Evolutionary conservation across 2,113 vertebrate genomes (phyloP), one percentile per base, ranked within the genome.

Genomic region (Tenebrosternarchus preto): DNA sequence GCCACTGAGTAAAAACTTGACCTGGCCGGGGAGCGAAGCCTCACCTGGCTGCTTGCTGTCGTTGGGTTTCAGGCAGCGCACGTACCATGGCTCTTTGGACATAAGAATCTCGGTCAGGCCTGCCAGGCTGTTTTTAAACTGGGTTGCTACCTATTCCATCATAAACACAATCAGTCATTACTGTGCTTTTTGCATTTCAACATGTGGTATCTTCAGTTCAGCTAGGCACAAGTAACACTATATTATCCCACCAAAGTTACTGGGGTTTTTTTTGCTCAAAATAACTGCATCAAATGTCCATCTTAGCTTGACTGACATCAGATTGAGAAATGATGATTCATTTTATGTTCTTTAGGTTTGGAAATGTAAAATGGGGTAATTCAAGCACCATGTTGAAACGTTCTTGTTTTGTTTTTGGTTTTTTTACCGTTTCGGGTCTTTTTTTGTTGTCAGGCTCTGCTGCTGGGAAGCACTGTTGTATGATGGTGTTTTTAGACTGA

Each of bases 1-100:
- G 43, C 15, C 43, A 50, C 43, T 12, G 43, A 8, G 12, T 50
- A 50, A 50, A 50, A 12, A 2, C 43, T 50, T 12, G n/a, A 50
- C 43, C 43, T 50, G 43, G 43, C 8, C 2, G 43, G 43, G 43
- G 1, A 15, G 12, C 15, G 43, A 50, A 50, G 43, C 43, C 74
- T 80, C 85, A 93, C 93, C 95, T 75, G 96, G 92, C 75, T 95
- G 94, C 85, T 98, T 98, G 85, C 90, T 91, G 67, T 96, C 95
- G 0, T 98, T 99, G 0, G 97, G 96, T 88, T 99, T 99, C 53
- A 99, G 95, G 74, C 97, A 99, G 57, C 97, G 94, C 75, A 99
- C 90, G 20, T 99, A 99, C 0, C 96, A 98, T 19, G 97, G 94
- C 76, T 98, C 95, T 87, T 99, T 99, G 73, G 95, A 95, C 94